phyloP scores from a whole-genome alignment of 2,113 vertebrate species.

The Oncorhynchus clarkii region DNA sequence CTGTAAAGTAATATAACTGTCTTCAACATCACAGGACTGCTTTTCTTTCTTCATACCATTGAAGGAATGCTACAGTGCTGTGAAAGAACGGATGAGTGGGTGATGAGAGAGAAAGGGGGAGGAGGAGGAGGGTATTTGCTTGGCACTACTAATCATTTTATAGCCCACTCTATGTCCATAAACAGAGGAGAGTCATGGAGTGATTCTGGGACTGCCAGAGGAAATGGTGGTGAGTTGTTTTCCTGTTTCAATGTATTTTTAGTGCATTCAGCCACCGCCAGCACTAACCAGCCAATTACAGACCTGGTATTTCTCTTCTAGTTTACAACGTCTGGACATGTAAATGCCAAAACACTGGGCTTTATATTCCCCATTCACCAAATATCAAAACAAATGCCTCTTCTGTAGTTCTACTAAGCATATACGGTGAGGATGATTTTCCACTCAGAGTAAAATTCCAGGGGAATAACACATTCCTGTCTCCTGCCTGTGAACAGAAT shows the following conservation, averaged over 20 bases:
- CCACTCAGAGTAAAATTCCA: not conserved
- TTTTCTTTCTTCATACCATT: constrained; percentile 28
- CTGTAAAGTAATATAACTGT: not conserved
- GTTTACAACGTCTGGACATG: constrained; percentile 64
- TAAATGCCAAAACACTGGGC: constrained; percentile 34
- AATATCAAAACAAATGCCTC: constrained; percentile 25
- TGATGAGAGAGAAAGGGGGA: not conserved
- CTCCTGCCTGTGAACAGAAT: not conserved
- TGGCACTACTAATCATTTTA: constrained; percentile 23
- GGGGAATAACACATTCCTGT: constrained; percentile 11
- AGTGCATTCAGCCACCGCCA: constrained; percentile 16
- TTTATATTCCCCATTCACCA: constrained; percentile 29
- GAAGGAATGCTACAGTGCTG: constrained; percentile 38
- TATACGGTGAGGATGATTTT: too few species aligned
- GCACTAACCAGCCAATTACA: constrained; percentile 43
- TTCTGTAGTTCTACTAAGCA: too few species aligned
- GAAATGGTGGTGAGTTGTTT: constrained; percentile 19
- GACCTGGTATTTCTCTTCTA: constrained; percentile 39
- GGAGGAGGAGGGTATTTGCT: constrained; percentile 24
- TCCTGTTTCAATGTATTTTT: constrained; percentile 18
- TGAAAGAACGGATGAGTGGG: not conserved
- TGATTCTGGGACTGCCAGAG: constrained; percentile 20
- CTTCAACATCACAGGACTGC: not conserved
- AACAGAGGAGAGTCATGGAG: constrained; percentile 33
- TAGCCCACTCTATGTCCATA: constrained; percentile 36